Evolutionary conservation across 2,888 invertebrate genomes (phyloP).

Genomic region (Trissolcus brochymenae): DNA sequence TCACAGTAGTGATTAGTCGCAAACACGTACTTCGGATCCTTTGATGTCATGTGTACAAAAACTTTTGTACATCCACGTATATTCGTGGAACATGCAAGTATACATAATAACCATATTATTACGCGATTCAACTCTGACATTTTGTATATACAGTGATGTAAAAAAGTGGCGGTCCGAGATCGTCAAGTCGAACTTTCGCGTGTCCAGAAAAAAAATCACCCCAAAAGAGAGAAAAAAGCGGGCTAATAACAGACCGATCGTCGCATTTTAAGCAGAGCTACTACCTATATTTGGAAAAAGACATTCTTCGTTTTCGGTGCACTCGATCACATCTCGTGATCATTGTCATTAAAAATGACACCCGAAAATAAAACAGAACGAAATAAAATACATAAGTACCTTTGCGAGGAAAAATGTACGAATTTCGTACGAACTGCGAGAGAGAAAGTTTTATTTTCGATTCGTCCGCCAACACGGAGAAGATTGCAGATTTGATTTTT

Average conservation of each 20-base stretch:
- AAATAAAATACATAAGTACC: too few relatives aligned
- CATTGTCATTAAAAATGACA: constrained; percentile 34
- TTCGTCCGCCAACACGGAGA: too few relatives aligned
- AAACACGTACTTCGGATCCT: constrained; percentile 34
- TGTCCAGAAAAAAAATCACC: constrained; percentile 38
- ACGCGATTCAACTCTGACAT: constrained; percentile 69
- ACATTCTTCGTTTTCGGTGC: constrained; percentile 34
- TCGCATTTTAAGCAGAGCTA: constrained; percentile 43
- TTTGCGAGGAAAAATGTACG: too few relatives aligned
- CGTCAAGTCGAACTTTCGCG: constrained; percentile 44
- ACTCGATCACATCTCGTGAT: constrained; percentile 45
- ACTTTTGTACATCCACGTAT: constrained; percentile 21
- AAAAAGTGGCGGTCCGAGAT: constrained; percentile 43
- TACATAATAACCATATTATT: constrained; percentile 65
- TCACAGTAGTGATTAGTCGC: constrained; percentile 3
- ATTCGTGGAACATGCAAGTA: constrained; percentile 46
- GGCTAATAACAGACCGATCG: constrained; percentile 52
- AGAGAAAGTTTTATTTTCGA: too few relatives aligned
- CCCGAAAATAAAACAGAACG: not conserved
- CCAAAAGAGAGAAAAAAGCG: constrained; percentile 23
- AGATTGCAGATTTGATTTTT: too few relatives aligned
- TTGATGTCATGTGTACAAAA: constrained; percentile 38
- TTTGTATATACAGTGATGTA: constrained; percentile 63
- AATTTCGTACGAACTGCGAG: too few relatives aligned
- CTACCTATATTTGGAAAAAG: constrained; percentile 20